Evolutionary conservation across 2,888 invertebrate species (phyloP), one percentile per base, ranked within the genome.

Genomic region (Yponomeuta cagnagella): DNA sequence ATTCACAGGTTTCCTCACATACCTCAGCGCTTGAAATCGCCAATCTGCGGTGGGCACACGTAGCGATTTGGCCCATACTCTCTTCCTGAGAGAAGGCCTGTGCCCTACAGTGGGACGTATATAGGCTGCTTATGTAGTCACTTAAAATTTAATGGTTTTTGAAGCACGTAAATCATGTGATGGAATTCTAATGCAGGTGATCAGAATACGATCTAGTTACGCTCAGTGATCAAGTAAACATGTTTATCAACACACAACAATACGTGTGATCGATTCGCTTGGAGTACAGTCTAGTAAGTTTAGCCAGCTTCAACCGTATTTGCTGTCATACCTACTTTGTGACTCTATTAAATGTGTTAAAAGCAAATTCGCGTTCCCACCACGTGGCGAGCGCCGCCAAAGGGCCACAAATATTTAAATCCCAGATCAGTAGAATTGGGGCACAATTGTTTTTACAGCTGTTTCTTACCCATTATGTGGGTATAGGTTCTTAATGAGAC

Each of bases 361-460:
- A 58, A 58, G 52, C 52, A 58, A 58, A 58, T 15, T 58, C 52
- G 15, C 52, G 52, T 58, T 58, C 52, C 15, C 8, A 5, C 52
- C 43, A 0, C 52, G 52, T 8, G 52, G 12, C 52, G 15, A 12
- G 52, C 12, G 52, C 12, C 15, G 52, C 52, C 52, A 12, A 8
- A 58, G 52, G 6, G 52, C 15, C 52, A 58, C 23, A 64, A 64
- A 31, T 30, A 8, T 64, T 64, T 31, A 64, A 64, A 64, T 64
- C 64, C 64, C 30, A 31, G 64, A 64, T 64, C 30, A 64, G 64
- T 2, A 30, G 64, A 64, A 64, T 6, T 64, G 64, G 64, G 64
- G 31, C 64, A 64, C 64, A 30, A 6, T 23, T 2, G 10, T 30
- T 23, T 23, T 31, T 8, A 12, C 43, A 43, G 43, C 43, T 43